phyloP scores from a whole-genome alignment of 2,113 vertebrate genomes.

The Phoenicopterus ruber region DNA sequence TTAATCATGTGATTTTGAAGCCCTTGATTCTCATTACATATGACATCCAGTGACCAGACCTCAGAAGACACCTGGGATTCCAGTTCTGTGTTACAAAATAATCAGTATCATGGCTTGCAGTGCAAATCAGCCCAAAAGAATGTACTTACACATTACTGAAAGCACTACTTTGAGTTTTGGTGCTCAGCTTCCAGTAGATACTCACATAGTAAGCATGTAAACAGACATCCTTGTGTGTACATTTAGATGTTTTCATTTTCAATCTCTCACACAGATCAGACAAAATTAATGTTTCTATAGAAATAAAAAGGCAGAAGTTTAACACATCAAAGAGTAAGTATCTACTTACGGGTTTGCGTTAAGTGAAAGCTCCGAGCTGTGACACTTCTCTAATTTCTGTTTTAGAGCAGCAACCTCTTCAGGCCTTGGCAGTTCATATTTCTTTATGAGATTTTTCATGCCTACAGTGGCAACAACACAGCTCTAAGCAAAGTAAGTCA shows the following conservation, averaged over 20 bases:
- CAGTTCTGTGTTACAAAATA: background rate
- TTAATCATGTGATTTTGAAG: background rate
- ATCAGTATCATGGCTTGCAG: background rate
- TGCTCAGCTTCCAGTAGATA: background rate
- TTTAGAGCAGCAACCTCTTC: constrained; percentile 85
- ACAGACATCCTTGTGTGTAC: background rate
- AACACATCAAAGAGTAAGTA: background rate
- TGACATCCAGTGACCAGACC: background rate
- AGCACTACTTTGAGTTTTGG: background rate
- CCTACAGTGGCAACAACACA: constrained; percentile 61
- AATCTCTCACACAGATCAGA: too few relatives aligned
- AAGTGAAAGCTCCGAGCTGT: constrained; percentile 79
- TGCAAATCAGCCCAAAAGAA: background rate
- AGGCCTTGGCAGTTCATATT: constrained; percentile 83
- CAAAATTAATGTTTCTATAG: background rate
- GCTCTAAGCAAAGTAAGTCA: background rate
- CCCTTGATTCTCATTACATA: background rate
- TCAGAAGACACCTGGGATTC: background rate
- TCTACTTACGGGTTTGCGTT: constrained; percentile 79
- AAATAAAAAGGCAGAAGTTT: background rate
- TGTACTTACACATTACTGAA: rapidly evolving
- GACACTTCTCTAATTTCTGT: constrained; percentile 89
- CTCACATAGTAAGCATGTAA: background rate
- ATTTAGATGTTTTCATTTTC: background rate
- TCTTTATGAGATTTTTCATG: constrained; percentile 89